Conservation (phyloP, 1,140 invertebrate genomes). For the Magallana angulata region DNA sequence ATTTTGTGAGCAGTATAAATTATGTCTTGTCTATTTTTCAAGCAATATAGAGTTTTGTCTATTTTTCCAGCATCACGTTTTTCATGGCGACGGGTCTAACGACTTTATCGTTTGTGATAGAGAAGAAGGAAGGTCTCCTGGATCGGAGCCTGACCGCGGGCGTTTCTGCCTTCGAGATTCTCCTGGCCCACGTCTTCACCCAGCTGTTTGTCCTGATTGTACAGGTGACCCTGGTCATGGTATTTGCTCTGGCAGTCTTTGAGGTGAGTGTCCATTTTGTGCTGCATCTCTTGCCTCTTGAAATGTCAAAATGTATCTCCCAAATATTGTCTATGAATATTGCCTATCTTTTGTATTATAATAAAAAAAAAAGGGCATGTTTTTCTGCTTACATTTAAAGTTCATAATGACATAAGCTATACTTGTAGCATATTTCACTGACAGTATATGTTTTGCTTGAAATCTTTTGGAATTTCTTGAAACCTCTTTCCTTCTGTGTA, state of each 20-base stretch:
- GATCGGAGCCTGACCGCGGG: slow-evolving; percentile 81
- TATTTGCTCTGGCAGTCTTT: slow-evolving; percentile 89
- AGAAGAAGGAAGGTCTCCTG: slow-evolving; percentile 82
- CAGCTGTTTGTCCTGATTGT: slow-evolving; percentile 96
- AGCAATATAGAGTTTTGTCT: slow-evolving; percentile 81
- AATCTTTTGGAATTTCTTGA: too few species aligned
- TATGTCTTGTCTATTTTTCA: slow-evolving; percentile 67
- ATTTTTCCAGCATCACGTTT: slow-evolving; percentile 91
- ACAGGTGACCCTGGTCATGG: slow-evolving; percentile 91
- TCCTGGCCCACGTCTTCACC: slow-evolving; percentile 94
- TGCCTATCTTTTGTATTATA: too few species aligned
- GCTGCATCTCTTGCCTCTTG: not conserved
- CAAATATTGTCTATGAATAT: too few species aligned
- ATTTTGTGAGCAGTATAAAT: too few species aligned
- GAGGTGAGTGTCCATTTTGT: slow-evolving; percentile 60
- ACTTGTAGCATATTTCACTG: too few species aligned
- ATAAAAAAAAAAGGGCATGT: too few species aligned
- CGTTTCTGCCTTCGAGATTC: slow-evolving; percentile 92
- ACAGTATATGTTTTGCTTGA: too few species aligned
- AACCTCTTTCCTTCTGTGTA: too few species aligned
- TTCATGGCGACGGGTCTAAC: slow-evolving; percentile 97
- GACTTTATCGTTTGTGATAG: slow-evolving; percentile 93
- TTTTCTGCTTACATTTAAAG: too few species aligned
- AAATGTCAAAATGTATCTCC: not conserved
- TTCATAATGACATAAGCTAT: too few species aligned